Evolutionary conservation across 2,888 invertebrate species (phyloP), one percentile per base, ranked within the genome.

Genomic region (Pinctada fucata): DNA sequence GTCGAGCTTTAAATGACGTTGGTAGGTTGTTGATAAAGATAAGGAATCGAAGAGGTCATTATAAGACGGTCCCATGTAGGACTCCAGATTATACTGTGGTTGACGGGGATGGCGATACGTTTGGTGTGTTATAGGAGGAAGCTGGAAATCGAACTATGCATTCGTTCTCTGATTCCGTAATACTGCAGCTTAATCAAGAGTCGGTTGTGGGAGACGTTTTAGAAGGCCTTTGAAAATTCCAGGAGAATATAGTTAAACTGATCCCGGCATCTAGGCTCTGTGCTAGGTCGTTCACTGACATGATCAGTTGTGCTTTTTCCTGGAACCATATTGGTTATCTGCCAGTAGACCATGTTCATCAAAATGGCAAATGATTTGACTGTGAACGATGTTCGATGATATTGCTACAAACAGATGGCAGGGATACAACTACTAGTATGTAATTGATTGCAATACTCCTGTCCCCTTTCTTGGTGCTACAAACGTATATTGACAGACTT

Each of bases 291-390:
- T 31, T 31, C 31, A 31, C 31, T 31, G 31, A 31, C 31, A 31
- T 31, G 31, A 31, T 31, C 31, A 31, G 31, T 31, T 31, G 31
- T 31, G 31, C 31, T 31, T 31, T 65, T 31, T 10, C 31, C 65
- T 65, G 65, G 31, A 65, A 5, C 65, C 65, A 65, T 65, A 31
- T 65, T 65, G 65, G 5, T 65, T 65, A 13, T 58, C 58, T 58
- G 58, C 13, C 13, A 58, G 58, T 58, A 58, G 8, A 13, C 13
- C 58, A 58, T 10, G 65, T 31, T 65, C 16, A 31, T 65, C n/a
- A 13, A 65, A 10, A 13, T 65, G 65, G n/a, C 31, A n/a, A n/a
- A 65, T 65, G 31, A 5, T 65, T 13, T 65, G 65, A 13, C 65
- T 65, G 65, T 65, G n/a, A 10, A 65, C 31, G 8, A 65, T 13